Conservation (phyloP, 2,888 invertebrate species). For the Mylabris sibirica region DNA sequence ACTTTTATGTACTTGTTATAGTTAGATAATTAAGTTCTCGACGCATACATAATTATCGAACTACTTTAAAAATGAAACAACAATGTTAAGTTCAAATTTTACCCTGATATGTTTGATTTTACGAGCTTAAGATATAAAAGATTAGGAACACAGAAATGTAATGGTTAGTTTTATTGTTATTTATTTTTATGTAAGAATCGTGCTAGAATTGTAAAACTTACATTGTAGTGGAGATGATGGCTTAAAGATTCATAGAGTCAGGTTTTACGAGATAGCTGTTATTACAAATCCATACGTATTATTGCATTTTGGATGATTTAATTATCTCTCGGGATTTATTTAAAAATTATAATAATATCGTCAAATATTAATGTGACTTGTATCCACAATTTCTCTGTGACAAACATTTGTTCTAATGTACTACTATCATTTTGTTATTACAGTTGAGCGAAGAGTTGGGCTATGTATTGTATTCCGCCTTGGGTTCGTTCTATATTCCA, state of each 20-base stretch:
- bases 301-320: not conserved
- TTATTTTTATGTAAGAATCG: too few relatives aligned
- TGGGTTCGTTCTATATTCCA: constrained; percentile 99
- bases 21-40: too few relatives aligned
- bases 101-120: too few relatives aligned
- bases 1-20: too few relatives aligned
- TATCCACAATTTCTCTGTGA: not conserved
- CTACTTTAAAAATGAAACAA: too few relatives aligned
- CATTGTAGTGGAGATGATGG: too few relatives aligned
- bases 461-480: constrained; percentile 96
- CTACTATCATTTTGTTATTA: constrained; percentile 58
- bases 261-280: not conserved
- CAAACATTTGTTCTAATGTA: not conserved
- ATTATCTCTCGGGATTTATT: not conserved
- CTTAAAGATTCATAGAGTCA: not conserved
- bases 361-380: not conserved
- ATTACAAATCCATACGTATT: not conserved
- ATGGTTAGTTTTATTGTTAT: too few relatives aligned
- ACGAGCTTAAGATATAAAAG: too few relatives aligned
- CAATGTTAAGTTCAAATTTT: too few relatives aligned
- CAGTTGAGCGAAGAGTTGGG: constrained; percentile 96
- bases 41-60: too few relatives aligned
- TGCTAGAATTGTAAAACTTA: too few relatives aligned
- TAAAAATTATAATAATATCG: not conserved
- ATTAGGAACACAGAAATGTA: too few relatives aligned